phyloP scores from a whole-genome alignment of 2,888 invertebrate species.

The Folsomia candida region DNA sequence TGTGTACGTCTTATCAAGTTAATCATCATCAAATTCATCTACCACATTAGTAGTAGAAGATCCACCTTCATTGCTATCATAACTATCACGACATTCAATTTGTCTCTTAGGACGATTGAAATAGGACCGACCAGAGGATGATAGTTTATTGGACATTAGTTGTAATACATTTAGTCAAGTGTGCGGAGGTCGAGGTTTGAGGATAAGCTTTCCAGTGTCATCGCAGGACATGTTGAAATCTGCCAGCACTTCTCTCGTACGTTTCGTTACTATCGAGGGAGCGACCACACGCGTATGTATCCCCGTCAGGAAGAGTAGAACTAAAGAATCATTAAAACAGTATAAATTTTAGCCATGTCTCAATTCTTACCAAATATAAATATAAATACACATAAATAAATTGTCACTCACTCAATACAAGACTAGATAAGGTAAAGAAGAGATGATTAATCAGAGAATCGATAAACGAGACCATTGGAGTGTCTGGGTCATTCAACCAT shows the following conservation, averaged over 20 bases:
- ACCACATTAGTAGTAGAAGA: too few relatives aligned
- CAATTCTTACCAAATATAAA: background rate
- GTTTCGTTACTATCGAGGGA: constrained; percentile 89
- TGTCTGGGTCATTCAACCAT: constrained; percentile 91
- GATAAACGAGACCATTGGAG: constrained; percentile 83
- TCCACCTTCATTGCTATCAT: constrained; percentile 2
- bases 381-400: constrained; percentile 17
- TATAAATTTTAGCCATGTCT: background rate
- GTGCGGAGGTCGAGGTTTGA: constrained; percentile 76
- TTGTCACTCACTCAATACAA: constrained; percentile 67
- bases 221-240: constrained; percentile 99
- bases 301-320: constrained; percentile 83
- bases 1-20: too few relatives aligned
- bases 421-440: constrained; percentile 85
- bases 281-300: constrained; percentile 95
- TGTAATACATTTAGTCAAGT: constrained; percentile 35
- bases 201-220: constrained; percentile 90
- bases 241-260: constrained; percentile 82
- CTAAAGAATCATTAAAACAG: constrained; percentile 57
- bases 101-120: background rate
- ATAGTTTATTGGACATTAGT: constrained; percentile 7
- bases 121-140: background rate
- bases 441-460: constrained; percentile 92
- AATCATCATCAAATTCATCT: background rate
- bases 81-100: constrained; percentile 10